A percentile compares a stretch with the other conserved stretches of the same genome.
Conservation (phyloP, 2,888 invertebrate genomes). For the Gari tellinella region DNA sequence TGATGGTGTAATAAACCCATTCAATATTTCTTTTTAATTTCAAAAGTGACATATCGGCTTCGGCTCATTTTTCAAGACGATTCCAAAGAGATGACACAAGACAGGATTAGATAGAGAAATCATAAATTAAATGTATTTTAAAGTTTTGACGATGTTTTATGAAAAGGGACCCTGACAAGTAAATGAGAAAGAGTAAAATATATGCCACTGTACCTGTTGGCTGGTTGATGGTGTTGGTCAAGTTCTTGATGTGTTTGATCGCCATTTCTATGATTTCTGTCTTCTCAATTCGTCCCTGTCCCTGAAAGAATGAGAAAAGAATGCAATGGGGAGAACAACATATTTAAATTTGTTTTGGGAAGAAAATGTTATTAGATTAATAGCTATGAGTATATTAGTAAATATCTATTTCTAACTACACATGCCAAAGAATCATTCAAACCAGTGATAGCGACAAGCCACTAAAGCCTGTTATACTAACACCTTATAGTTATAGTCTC, state of each 20-base stretch:
- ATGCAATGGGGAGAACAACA: background rate
- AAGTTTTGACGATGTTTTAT: no score
- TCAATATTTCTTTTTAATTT: no score
- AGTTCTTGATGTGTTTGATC: conserved; percentile 95
- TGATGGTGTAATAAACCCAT: no score
- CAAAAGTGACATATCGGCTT: no score
- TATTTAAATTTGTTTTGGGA: no score
- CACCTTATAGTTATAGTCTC: background rate
- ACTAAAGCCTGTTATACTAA: background rate
- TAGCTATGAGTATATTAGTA: background rate
- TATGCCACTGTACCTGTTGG: conserved; percentile 58
- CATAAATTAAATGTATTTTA: no score
- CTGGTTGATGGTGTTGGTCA: conserved; percentile 86
- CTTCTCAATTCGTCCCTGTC: conserved; percentile 97
- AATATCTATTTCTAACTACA: no score
- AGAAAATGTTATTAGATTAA: background rate
- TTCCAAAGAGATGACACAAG: no score
- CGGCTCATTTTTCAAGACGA: no score
- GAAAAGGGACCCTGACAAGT: no score
- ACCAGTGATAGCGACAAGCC: background rate
- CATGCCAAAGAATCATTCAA: background rate
- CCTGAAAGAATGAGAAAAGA: conserved; percentile 84
- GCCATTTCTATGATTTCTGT: conserved; percentile 99
- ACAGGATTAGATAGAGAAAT: no score
- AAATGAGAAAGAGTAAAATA: no score